Percentiles rank a stretch among this genome's conserved stretches.
phyloP scores from a whole-genome alignment of 2,113 vertebrate species.

The Bambusicola thoracicus region DNA sequence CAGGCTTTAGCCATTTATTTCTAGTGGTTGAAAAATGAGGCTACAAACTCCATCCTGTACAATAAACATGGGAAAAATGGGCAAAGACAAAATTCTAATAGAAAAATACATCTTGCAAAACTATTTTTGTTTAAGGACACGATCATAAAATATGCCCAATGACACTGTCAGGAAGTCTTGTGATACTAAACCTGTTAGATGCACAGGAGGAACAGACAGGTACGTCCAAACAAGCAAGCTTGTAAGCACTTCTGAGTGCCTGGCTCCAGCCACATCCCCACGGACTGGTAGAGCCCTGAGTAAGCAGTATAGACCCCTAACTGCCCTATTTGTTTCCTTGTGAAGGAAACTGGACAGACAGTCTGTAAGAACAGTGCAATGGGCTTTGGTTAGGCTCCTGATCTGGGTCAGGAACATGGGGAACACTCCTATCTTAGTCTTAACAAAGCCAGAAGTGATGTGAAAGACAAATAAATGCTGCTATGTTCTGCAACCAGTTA shows the following conservation, averaged over 20 bases:
- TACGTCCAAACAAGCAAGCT: not conserved
- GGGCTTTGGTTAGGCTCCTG: not conserved
- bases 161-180: not conserved
- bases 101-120: not conserved
- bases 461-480: not conserved
- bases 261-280: not conserved
- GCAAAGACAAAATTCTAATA: not conserved
- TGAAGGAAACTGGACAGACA: not conserved
- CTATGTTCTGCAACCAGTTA: not conserved
- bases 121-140: not conserved
- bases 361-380: fast-evolving
- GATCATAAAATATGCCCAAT: not conserved
- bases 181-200: not conserved
- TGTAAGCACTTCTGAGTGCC: not conserved
- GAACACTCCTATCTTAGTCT: not conserved
- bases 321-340: fast-evolving
- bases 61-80: not conserved
- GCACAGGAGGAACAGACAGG: not conserved
- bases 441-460: not conserved
- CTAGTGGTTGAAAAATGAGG: not conserved
- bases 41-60: not conserved
- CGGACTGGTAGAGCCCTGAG: fast-evolving
- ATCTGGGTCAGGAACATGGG: not conserved
- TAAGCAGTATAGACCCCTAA: fast-evolving
- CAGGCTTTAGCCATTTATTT: not conserved